Evolutionary conservation across 2,113 vertebrate genomes (phyloP), one percentile per base, ranked within the genome.

Genomic region (Ia io): DNA sequence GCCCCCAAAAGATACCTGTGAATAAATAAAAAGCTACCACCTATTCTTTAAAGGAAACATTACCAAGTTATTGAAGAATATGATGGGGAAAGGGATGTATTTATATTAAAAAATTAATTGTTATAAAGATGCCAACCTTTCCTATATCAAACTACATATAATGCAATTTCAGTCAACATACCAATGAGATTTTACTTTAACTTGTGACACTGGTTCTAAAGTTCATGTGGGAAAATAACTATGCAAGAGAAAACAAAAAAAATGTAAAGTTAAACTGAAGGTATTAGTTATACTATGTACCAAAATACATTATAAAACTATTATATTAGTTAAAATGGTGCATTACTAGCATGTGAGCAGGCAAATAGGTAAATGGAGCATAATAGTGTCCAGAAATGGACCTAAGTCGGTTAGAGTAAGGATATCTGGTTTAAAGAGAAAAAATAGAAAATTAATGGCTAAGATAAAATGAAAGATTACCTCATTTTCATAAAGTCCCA

Each of bases 231-330:
- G 49, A 83, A 92, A 92, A 51, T 42, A n/a, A 85, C 35, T 35
- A 17, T 51, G 18, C 71, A 42, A 86, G 42, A 74, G 47, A 53
- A 88, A 47, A 35, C 12, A 28, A 49, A 42, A 8, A 11, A 32
- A 23, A 59, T 32, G 17, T 59, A 76, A 84, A 28, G 70, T 73
- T 73, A 61, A 88, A 63, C 30, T 70, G 74, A 90, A 63, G 1
- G 12, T 22, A 92, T 82, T 92, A 37, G 8, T 40, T 11, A 61
- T 49, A 44, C 47, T 40, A 59, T 16, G n/a, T 30, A 67, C 44
- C 82, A 84, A 96, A 88, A 88, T n/a, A 42, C 18, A 84, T 73
- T 56, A 79, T 79, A 37, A 89, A 88, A 18, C 32, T 65, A 44
- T 74, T 56, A 42, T n/a, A 35, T 80, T 44, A 73, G 74, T 74